Evolutionary conservation across 1,140 invertebrate species (phyloP).

Genomic region (Zaprionus nigranus): DNA sequence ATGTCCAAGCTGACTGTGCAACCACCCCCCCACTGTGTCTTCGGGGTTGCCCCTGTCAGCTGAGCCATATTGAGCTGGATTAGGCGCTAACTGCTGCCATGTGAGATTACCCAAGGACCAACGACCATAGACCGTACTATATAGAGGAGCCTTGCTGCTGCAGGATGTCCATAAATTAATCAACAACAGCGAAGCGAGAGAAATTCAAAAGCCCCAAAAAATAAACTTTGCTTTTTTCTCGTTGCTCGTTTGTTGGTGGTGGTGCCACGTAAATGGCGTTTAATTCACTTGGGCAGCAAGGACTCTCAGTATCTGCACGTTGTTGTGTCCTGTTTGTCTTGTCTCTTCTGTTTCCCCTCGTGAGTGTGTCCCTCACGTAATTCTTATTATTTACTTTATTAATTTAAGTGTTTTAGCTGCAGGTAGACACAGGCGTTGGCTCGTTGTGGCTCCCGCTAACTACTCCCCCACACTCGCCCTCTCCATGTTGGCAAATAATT

Average conservation of each 20-base stretch:
- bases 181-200: conserved; percentile 41
- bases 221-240: conserved; percentile 23
- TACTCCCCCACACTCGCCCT: background rate
- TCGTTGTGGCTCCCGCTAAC: too few relatives aligned
- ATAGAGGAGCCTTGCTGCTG: background rate
- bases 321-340: background rate
- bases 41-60: conserved; percentile 25
- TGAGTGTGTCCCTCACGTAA: conserved; percentile 47
- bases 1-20: background rate
- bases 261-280: conserved; percentile 71
- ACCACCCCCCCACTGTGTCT: background rate
- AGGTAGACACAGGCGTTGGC: conserved; percentile 26
- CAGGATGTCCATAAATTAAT: conserved; percentile 71
- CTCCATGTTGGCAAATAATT: conserved; percentile 48
- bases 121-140: conserved; percentile 41
- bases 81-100: conserved; percentile 72
- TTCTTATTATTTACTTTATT: conserved; percentile 83
- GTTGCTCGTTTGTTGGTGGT: conserved; percentile 44
- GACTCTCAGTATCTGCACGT: background rate
- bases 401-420: conserved; percentile 79
- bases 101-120: conserved; percentile 58
- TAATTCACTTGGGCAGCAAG: conserved; percentile 69
- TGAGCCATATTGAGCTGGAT: conserved; percentile 78
- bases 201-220: conserved; percentile 21
- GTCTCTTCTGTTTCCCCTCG: conserved; percentile 43